These are phyloP conservation scores for Carposina sasakii DNA, from an alignment of 1,140 invertebrate species.

Conservation along the genomic window DNA sequence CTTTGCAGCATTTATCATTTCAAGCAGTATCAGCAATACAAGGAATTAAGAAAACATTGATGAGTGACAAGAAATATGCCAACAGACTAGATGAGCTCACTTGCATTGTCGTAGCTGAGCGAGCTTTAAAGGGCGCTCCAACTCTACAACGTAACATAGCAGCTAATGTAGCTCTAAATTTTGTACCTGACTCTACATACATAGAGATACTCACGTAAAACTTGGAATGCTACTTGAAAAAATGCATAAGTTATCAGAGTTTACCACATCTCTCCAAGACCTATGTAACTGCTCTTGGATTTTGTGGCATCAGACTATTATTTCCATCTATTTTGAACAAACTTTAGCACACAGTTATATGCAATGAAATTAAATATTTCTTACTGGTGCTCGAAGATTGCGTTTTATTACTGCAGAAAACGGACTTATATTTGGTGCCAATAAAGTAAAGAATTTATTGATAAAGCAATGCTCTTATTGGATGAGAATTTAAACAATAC, in stretches of 20 bases:
- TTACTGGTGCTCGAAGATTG: slow-evolving; percentile 78
- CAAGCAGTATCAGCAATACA: slow-evolving; percentile 75
- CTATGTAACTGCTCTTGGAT: slow-evolving; percentile 84
- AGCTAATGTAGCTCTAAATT: slow-evolving; percentile 79
- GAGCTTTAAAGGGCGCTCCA: slow-evolving; percentile 79
- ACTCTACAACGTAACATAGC: slow-evolving; percentile 78
- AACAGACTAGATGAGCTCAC: slow-evolving; percentile 75
- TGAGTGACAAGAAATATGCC: slow-evolving; percentile 67
- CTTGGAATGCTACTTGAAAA: slow-evolving; percentile 75
- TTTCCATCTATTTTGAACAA: slow-evolving; percentile 84
- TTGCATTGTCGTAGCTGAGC: slow-evolving; percentile 81
- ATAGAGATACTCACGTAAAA: slow-evolving; percentile 71
- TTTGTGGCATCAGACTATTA: slow-evolving; percentile 87
- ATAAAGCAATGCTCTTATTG: slow-evolving; percentile 45
- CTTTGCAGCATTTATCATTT: slow-evolving; percentile 81
- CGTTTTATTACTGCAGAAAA: slow-evolving; percentile 45
- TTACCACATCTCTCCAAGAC: slow-evolving; percentile 74
- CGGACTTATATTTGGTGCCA: slow-evolving; percentile 39
- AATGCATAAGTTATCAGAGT: slow-evolving; percentile 76
- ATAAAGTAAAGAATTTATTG: slow-evolving; percentile 47
- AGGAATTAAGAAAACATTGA: slow-evolving; percentile 65
- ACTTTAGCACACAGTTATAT: slow-evolving; percentile 77
- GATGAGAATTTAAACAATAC: slow-evolving; percentile 78
- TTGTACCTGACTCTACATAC: slow-evolving; percentile 74
- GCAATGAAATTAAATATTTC: slow-evolving; percentile 77